Evolutionary conservation across 2,113 vertebrate genomes (phyloP).

Genomic region (Vidua macroura): DNA sequence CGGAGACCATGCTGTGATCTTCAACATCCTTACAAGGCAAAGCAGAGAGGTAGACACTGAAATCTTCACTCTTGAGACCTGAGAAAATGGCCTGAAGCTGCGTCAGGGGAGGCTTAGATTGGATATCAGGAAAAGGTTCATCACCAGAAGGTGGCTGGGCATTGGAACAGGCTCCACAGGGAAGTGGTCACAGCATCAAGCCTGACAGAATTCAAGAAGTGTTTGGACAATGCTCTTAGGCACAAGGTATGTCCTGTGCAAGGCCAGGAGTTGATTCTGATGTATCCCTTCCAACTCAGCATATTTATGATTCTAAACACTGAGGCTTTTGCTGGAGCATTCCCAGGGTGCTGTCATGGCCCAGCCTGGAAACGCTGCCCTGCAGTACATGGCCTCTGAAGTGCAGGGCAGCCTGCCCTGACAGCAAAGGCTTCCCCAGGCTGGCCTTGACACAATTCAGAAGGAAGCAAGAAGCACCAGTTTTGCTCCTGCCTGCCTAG

Average conservation of each 20-base stretch:
- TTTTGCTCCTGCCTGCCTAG: background rate
- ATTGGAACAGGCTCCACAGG: background rate
- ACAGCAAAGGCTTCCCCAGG: background rate
- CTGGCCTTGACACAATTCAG: background rate
- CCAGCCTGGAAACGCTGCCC: background rate
- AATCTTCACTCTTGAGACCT: background rate
- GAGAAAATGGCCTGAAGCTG: fast-evolving
- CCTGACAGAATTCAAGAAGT: background rate
- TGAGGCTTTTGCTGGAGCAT: background rate
- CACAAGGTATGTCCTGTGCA: background rate
- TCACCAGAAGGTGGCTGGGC: background rate
- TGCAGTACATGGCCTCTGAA: fast-evolving
- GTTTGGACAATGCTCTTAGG: background rate
- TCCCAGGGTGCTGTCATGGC: background rate
- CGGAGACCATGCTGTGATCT: background rate
- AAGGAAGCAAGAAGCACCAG: background rate
- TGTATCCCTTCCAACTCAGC: background rate
- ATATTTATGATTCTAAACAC: background rate
- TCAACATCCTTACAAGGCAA: background rate
- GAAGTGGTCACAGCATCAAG: background rate
- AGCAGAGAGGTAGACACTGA: background rate
- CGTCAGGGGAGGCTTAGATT: background rate
- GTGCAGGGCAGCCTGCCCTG: fast-evolving
- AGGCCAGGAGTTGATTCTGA: background rate
- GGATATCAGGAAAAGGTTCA: background rate